Evolutionary conservation across 2,888 invertebrate species (phyloP).

Genomic region (Lacanobia wlatinum): DNA sequence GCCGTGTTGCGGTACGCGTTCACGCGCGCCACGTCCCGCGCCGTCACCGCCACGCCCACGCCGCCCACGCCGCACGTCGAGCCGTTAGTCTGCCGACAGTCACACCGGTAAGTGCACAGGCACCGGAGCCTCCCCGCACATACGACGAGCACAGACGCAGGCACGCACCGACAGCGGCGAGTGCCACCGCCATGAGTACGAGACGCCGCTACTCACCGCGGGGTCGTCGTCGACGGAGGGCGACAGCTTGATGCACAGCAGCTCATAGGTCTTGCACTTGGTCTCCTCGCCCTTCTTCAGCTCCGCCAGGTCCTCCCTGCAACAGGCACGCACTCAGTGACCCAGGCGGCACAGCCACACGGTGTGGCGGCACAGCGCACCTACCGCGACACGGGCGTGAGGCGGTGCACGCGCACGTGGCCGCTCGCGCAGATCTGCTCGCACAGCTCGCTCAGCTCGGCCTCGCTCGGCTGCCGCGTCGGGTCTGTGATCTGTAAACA

Average conservation of each 20-base stretch:
- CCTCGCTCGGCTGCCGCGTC: slow-evolving; percentile 69
- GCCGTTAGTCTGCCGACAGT: slow-evolving; percentile 17
- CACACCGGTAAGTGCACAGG: not conserved
- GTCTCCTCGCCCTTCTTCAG: slow-evolving; percentile 97
- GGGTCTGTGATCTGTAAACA: slow-evolving; percentile 84
- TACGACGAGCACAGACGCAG: no score
- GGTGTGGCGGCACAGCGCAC: slow-evolving; percentile 26
- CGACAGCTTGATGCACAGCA: slow-evolving; percentile 92
- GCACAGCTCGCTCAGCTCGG: slow-evolving; percentile 75
- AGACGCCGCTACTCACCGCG: slow-evolving; percentile 9
- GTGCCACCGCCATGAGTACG: no score
- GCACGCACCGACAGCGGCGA: no score
- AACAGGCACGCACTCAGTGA: slow-evolving; percentile 14
- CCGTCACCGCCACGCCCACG: slow-evolving; percentile 38
- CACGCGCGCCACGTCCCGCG: slow-evolving; percentile 86
- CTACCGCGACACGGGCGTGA: slow-evolving; percentile 77
- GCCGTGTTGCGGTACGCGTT: slow-evolving; percentile 79
- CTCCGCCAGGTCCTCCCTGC: slow-evolving; percentile 92
- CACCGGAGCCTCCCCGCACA: no score
- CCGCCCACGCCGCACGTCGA: not conserved
- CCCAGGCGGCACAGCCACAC: not conserved
- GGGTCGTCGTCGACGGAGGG: slow-evolving; percentile 71
- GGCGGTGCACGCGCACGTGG: slow-evolving; percentile 71
- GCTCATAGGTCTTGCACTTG: slow-evolving; percentile 97
- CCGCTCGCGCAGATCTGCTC: slow-evolving; percentile 73